phyloP scores from a whole-genome alignment of 1,140 invertebrate species.

The Popillia japonica region DNA sequence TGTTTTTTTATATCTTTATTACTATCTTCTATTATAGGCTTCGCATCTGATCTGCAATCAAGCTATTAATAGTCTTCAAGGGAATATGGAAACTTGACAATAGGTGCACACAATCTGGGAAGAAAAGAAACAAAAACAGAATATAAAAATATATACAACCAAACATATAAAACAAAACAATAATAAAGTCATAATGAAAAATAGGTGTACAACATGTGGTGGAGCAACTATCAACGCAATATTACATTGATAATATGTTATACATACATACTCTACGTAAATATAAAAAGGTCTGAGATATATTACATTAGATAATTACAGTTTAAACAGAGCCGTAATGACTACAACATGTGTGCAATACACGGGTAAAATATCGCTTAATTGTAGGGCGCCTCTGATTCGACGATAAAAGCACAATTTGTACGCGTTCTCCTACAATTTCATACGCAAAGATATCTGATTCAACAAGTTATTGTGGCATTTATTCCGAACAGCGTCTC shows the following conservation, averaged over 20 bases:
- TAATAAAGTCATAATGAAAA: not conserved
- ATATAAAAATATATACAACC: not conserved
- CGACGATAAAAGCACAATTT: constrained; percentile 17
- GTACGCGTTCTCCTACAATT: not conserved
- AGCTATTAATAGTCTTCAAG: not conserved
- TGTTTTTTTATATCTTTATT: not conserved
- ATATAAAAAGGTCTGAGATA: not conserved
- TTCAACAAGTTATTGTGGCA: not conserved
- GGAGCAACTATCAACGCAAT: not conserved
- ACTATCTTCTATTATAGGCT: not conserved
- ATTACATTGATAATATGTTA: not conserved
- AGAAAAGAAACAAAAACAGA: not conserved
- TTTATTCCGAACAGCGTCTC: not conserved
- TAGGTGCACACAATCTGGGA: not conserved
- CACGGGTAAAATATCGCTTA: constrained; percentile 14
- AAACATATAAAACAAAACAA: not conserved
- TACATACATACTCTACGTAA: not conserved
- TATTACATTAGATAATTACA: constrained; percentile 19
- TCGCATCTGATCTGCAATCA: not conserved
- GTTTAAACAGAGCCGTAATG: constrained; percentile 22
- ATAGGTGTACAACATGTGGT: not conserved
- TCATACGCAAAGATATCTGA: not conserved
- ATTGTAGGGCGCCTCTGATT: not conserved
- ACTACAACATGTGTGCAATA: constrained; percentile 12
- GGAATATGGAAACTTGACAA: not conserved